A percentile compares a stretch with the other conserved stretches of the same genome.
phyloP scores from a whole-genome alignment of 2,113 vertebrate genomes.

The Melanocharis versteri region DNA sequence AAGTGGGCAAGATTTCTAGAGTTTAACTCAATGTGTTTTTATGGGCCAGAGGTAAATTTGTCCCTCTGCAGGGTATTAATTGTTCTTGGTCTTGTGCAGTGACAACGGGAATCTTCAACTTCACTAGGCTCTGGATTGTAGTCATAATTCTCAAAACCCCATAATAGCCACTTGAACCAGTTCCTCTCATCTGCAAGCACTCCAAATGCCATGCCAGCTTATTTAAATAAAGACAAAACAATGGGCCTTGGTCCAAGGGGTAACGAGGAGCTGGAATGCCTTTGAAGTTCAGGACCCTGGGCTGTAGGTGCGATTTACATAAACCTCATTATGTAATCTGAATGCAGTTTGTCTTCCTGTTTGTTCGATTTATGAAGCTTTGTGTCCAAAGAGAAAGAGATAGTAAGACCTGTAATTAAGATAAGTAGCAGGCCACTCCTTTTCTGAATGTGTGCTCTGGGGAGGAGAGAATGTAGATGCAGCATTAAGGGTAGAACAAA shows the following conservation, averaged over 20 bases:
- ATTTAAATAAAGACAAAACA: slow-evolving; percentile 57
- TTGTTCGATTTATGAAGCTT: slow-evolving; percentile 31
- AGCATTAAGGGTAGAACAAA: background rate
- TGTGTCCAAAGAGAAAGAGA: slow-evolving; percentile 37
- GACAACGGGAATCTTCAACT: background rate
- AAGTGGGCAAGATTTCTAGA: background rate
- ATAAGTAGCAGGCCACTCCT: slow-evolving; percentile 16
- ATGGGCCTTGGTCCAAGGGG: slow-evolving; percentile 13
- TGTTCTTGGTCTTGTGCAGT: background rate
- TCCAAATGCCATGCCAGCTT: background rate
- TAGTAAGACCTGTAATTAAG: slow-evolving; percentile 43
- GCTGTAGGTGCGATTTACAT: slow-evolving; percentile 57
- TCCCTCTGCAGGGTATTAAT: background rate
- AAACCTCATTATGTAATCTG: slow-evolving; percentile 46
- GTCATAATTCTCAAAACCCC: background rate
- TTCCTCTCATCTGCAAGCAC: background rate
- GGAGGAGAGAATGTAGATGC: background rate
- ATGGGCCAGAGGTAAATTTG: background rate
- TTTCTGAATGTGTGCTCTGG: background rate
- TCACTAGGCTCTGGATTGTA: background rate
- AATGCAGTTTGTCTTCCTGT: slow-evolving; percentile 44
- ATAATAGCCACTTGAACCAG: background rate
- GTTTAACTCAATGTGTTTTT: background rate
- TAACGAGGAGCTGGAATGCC: slow-evolving; percentile 47
- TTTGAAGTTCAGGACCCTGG: slow-evolving; percentile 58